A percentile compares a stretch with the other conserved stretches of the same genome.
These are phyloP conservation scores for Xenopus borealis DNA, from an alignment of 2,113 vertebrate genomes.

Conservation along the genomic window DNA sequence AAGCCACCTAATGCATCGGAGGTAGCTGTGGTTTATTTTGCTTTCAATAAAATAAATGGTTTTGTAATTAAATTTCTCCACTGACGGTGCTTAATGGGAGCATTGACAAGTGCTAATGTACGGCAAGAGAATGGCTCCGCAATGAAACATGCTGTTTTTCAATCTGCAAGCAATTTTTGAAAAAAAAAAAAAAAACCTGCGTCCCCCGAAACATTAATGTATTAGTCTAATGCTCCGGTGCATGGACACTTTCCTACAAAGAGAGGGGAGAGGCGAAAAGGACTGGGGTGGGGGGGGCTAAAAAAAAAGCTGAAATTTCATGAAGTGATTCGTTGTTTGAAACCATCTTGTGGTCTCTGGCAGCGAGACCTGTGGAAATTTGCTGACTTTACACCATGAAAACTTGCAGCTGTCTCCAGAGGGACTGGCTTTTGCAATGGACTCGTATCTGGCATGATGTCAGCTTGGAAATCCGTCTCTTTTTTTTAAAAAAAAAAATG, in stretches of 20 bases:
- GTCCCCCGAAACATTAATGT: conserved; percentile 84
- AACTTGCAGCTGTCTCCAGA: conserved; percentile 83
- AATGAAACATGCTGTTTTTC: conserved; percentile 86
- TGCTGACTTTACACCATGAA: conserved; percentile 84
- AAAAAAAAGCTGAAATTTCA: conserved; percentile 65
- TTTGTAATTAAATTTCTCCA: conserved; percentile 92
- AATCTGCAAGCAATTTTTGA: conserved; percentile 89
- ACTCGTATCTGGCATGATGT: conserved; percentile 71
- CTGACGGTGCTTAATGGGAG: conserved; percentile 89
- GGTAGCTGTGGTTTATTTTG: conserved; percentile 95
- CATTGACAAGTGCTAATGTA: conserved; percentile 97
- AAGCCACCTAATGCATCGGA: conserved; percentile 91
- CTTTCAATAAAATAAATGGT: conserved; percentile 97
- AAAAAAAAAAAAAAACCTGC: conserved; percentile 71
- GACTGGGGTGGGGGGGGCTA: neutral
- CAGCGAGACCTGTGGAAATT: conserved; percentile 80
- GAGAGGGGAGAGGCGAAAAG: neutral
- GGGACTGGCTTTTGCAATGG: conserved; percentile 68
- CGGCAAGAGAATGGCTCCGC: conserved; percentile 82
- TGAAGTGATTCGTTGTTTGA: conserved; percentile 86
- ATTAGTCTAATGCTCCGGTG: conserved; percentile 70
- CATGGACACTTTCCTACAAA: conserved; percentile 61
- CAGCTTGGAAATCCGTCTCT: conserved; percentile 70
- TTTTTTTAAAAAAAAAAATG: conserved; percentile 29
- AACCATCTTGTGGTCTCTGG: conserved; percentile 88